Percentiles rank a stretch among this genome's conserved stretches.
These are phyloP conservation scores for Peromyscus leucopus DNA, from an alignment of 2,113 vertebrate genomes.

Conservation along the genomic window DNA sequence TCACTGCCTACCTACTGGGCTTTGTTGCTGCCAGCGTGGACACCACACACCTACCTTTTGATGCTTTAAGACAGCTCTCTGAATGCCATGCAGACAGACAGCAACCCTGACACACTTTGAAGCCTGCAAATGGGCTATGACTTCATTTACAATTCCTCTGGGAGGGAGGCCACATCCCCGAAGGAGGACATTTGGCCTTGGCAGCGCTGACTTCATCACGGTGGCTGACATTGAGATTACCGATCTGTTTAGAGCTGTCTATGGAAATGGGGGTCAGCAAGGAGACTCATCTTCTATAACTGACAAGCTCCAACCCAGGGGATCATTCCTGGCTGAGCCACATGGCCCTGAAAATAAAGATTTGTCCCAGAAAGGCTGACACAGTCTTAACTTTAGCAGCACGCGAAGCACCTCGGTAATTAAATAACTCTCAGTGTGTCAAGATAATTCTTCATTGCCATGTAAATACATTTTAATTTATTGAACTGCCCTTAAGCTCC, in stretches of 20 bases:
- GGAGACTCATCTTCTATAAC: conserved; percentile 77
- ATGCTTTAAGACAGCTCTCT: conserved; percentile 59
- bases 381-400: conserved; percentile 75
- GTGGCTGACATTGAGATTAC: conserved; percentile 83
- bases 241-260: conserved; percentile 83
- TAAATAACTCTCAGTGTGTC: conserved; percentile 79
- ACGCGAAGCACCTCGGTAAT: conserved; percentile 80
- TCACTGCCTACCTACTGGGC: conserved; percentile 27
- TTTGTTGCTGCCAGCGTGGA: neutral
- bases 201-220: conserved; percentile 67
- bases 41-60: conserved; percentile 56
- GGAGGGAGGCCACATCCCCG: conserved; percentile 71
- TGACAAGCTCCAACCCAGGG: conserved; percentile 75
- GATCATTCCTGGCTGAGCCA: conserved; percentile 73
- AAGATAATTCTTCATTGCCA: conserved; percentile 83
- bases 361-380: conserved; percentile 78
- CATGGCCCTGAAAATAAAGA: conserved; percentile 78
- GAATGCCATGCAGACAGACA: conserved; percentile 66
- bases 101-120: conserved; percentile 63
- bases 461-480: conserved; percentile 85
- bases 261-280: conserved; percentile 83
- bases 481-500: conserved; percentile 76
- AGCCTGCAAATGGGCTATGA: conserved; percentile 71
- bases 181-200: conserved; percentile 65
- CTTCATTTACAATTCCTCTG: conserved; percentile 79